Evolutionary conservation across 2,888 invertebrate genomes (phyloP), one percentile per base, ranked within the genome.

Genomic region (Meteorus cinctellus): DNA sequence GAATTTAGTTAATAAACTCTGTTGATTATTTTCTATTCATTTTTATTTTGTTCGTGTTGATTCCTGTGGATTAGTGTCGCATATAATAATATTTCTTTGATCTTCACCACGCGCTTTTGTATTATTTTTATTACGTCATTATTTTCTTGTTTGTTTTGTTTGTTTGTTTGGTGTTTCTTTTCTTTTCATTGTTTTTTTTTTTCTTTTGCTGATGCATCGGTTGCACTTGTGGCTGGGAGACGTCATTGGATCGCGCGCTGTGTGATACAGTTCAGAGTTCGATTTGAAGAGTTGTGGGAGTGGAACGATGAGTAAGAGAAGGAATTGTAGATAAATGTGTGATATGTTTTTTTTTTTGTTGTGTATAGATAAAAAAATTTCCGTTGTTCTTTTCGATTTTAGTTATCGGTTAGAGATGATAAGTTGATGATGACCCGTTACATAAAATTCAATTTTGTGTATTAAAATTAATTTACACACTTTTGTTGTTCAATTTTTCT

Each of bases 1-100:
- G 3, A 48, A 14, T 48, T 16, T 48, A n/a, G 4, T 41, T 41
- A 41, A 65, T 63, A 62, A 31, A 63, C n/a, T 55, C 66, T 62
- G n/a, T 63, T 12, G n/a, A 60, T n/a, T n/a, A 14, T 16, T 48
- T 10, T 45, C 45, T 45, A 12, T 45, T 45, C 12, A 14, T 48
- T n/a, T 48, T 48, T 6, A n/a, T 48, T 16, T n/a, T 16, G 4
- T 55, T 55, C 19, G 12, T 12, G 12, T 2, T 12, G 12, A 41
- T 41, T 12, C 8, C 41, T 8, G 8, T 12, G 3, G 8, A 12
- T 2, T 41, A 41, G 12, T 12, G 1, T 41, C 8, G 41, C 41
- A 41, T 10, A 12, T 12, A 12, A 12, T 12, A 12, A 41, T 41
- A 12, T 41, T 12, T 8, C 41, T 12, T 12, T 41, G 55, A 55